Percentiles rank a stretch among this genome's conserved stretches.
phyloP scores from a whole-genome alignment of 2,797 vertebrate genomes.

The Numenius phaeopus region DNA sequence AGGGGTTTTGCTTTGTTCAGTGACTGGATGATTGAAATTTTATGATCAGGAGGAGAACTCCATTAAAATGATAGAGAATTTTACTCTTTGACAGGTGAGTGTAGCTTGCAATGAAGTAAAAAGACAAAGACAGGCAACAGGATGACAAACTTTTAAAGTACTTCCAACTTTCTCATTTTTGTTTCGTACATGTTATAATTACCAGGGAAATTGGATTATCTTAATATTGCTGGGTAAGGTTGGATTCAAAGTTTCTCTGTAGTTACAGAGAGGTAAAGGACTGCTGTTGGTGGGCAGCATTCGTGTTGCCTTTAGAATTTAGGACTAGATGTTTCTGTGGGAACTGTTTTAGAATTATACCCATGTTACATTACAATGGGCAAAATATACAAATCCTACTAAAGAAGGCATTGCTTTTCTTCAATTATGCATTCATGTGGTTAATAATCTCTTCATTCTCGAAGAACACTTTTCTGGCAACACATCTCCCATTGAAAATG shows the following conservation, averaged over 20 bases:
- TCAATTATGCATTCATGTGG: neutral
- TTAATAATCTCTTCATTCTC: neutral
- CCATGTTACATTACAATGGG: fast-evolving
- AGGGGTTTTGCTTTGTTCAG: neutral
- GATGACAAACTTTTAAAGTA: neutral
- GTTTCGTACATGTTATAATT: neutral
- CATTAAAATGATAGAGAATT: neutral
- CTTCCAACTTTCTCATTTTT: neutral
- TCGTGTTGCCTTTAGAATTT: neutral
- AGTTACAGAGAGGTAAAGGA: neutral
- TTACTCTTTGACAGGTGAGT: neutral
- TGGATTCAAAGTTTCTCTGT: neutral
- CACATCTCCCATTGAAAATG: fast-evolving
- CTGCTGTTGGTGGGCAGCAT: neutral
- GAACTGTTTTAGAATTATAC: neutral
- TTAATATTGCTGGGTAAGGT: neutral
- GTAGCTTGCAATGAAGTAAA: neutral
- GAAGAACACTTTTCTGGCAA: neutral
- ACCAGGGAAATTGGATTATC: neutral
- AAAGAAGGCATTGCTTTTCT: neutral
- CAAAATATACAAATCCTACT: neutral
- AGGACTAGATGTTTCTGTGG: neutral
- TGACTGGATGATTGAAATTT: neutral
- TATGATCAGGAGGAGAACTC: neutral
- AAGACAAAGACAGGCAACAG: neutral